Evolutionary conservation across 2,888 invertebrate species (phyloP).

Genomic region (Trissoscelio sp.): DNA sequence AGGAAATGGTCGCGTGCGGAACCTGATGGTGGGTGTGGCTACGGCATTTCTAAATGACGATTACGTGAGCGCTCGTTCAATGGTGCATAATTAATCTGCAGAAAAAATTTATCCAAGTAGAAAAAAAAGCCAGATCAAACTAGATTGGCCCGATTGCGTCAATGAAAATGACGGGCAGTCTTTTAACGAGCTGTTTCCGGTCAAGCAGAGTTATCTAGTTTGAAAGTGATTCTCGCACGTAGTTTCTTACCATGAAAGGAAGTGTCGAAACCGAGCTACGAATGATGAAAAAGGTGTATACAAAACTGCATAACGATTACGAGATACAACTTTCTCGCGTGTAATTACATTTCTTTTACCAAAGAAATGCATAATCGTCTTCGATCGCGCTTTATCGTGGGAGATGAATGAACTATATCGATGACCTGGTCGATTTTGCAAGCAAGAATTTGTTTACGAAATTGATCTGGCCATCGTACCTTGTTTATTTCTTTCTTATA

Average conservation of each 20-base stretch:
- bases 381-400: constrained; percentile 50
- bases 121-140: constrained; percentile 11
- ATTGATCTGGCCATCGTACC: constrained; percentile 8
- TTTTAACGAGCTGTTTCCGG: constrained; percentile 62
- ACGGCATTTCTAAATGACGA: constrained; percentile 14
- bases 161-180: constrained; percentile 37
- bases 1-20: constrained; percentile 56
- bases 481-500: constrained; percentile 54
- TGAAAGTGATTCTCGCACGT: constrained; percentile 61
- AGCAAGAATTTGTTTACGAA: too few relatives aligned
- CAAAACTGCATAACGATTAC: constrained; percentile 58
- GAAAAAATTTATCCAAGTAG: constrained; percentile 1
- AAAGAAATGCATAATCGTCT: constrained; percentile 59
- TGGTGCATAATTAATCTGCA: background rate
- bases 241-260: too few relatives aligned
- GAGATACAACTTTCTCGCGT: constrained; percentile 66
- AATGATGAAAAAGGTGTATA: constrained; percentile 53
- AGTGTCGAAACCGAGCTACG: constrained; percentile 62
- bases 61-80: constrained; percentile 20
- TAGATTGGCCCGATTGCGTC: constrained; percentile 27
- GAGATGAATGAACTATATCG: constrained; percentile 62
- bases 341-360: constrained; percentile 55
- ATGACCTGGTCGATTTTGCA: constrained; percentile 55
- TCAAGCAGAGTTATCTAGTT: constrained; percentile 54
- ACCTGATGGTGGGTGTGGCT: constrained; percentile 39